Base-by-base conservation (phyloP, 2,888 invertebrate species). In the Latrodectus hesperus region DNA sequence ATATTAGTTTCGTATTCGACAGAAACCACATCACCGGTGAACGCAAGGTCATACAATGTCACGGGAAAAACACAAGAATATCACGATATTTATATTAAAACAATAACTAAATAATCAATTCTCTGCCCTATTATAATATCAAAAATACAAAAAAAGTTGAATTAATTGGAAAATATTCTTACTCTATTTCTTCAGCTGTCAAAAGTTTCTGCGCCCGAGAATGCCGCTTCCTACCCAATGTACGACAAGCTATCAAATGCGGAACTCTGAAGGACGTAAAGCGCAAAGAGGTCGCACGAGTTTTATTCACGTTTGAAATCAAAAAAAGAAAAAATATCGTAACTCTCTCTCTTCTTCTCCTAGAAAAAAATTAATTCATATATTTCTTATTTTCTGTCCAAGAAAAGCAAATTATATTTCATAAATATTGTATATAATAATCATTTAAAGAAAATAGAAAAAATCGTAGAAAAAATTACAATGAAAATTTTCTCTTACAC, bases 21-120 rank as follows among this genome's bases (percentile, higher is more conserved):
- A 38, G 6, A 6, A 38, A 38, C 38, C 38, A 60, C 4, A n/a
- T 12, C 60, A 60, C 60, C 60, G 60, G 60, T 60, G 14, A 9
- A 17, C 38, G 75, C 85, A 85, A 85, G 85, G 85, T 85, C 85
- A 85, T 26, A 52, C 85, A 85, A 85, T 80, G 85, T 85, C 85
- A 85, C 70, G 6, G 12, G 17, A 68, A 68, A 38, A 68, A 68
- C 26, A 9, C 5, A 68, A 68, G 17, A 17, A 9, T 26, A 68
- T 17, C 6, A 68, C 8, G 12, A 68, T 9, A 22, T 68, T 11
- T 26, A 22, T 17, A 9, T 9, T 68, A 68, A 17, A 68, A 17
- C 0, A 12, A 26, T 1, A 60, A n/a, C 6, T 60, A 60, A 60
- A 38, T 38, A 38, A 38, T 38, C 6, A 38, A 38, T 38, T 4